Evolutionary conservation across 2,888 invertebrate genomes (phyloP).

Genomic region (Silvanus unidentatus): DNA sequence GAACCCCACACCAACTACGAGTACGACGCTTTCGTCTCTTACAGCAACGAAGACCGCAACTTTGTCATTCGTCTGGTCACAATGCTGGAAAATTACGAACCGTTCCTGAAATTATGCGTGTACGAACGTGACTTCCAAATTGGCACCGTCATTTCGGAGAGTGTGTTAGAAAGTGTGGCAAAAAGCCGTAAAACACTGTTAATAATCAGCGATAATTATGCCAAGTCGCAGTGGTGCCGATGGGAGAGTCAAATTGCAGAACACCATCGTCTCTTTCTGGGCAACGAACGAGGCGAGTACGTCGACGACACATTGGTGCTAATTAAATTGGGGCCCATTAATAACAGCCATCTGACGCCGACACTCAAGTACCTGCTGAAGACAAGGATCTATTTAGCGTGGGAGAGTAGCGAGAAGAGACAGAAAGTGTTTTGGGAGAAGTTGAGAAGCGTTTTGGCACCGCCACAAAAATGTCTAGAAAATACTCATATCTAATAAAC

Average conservation of each 20-base stretch:
- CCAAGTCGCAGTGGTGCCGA: conserved; percentile 66
- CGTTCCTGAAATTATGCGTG: conserved; percentile 59
- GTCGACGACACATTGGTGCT: conserved; percentile 56
- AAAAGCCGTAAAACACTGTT: conserved; percentile 60
- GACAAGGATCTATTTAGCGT: conserved; percentile 59
- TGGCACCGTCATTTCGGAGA: conserved; percentile 60
- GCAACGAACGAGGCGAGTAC: conserved; percentile 48
- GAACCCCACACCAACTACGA: too few relatives aligned
- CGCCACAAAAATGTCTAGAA: conserved; percentile 9
- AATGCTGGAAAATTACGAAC: conserved; percentile 55
- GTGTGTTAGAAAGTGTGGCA: conserved; percentile 58
- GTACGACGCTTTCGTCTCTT: conserved; percentile 59
- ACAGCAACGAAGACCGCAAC: conserved; percentile 55
- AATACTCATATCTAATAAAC: neutral
- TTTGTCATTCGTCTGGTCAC: conserved; percentile 57
- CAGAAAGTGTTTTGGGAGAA: conserved; percentile 42
- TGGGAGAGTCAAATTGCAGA: conserved; percentile 67
- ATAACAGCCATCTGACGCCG: conserved; percentile 51
- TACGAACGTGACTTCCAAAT: conserved; percentile 65
- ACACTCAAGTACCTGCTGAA: conserved; percentile 58
- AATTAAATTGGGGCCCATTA: conserved; percentile 57
- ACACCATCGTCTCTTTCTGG: conserved; percentile 56
- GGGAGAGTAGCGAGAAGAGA: conserved; percentile 49
- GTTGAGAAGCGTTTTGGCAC: conserved; percentile 32
- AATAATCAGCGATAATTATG: conserved; percentile 62